Evolutionary conservation across 2,113 vertebrate genomes (phyloP).

Genomic region (Prionailurus viverrinus): DNA sequence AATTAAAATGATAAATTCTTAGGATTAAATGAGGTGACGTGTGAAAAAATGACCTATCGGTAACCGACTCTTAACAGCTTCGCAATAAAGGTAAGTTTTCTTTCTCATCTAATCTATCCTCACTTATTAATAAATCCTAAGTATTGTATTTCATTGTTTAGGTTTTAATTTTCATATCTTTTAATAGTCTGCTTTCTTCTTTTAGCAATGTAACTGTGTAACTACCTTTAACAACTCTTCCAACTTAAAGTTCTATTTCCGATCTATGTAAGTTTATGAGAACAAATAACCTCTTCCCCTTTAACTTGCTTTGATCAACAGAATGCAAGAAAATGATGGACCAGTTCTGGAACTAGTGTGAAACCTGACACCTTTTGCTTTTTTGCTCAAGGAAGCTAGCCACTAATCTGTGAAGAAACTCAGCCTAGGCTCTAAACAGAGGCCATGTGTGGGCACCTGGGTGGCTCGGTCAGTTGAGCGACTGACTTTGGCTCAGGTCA

Average conservation of each 20-base stretch:
- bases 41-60: background rate
- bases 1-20: background rate
- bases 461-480: no score
- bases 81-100: background rate
- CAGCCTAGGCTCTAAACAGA: background rate
- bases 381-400: background rate
- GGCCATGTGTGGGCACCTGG: no score
- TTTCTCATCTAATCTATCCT: conserved; percentile 4
- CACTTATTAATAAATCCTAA: conserved; percentile 5
- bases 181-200: background rate
- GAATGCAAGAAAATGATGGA: background rate
- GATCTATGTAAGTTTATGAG: background rate
- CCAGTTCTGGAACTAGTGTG: background rate
- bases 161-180: background rate
- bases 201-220: background rate
- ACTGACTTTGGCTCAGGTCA: no score
- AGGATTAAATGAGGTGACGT: background rate
- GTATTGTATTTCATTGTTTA: background rate
- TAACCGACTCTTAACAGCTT: background rate
- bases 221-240: background rate
- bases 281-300: background rate
- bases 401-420: background rate
- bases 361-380: background rate
- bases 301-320: background rate
- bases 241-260: background rate